Conservation (phyloP, 2,797 vertebrate species). For the Coccyzus lansbergi region DNA sequence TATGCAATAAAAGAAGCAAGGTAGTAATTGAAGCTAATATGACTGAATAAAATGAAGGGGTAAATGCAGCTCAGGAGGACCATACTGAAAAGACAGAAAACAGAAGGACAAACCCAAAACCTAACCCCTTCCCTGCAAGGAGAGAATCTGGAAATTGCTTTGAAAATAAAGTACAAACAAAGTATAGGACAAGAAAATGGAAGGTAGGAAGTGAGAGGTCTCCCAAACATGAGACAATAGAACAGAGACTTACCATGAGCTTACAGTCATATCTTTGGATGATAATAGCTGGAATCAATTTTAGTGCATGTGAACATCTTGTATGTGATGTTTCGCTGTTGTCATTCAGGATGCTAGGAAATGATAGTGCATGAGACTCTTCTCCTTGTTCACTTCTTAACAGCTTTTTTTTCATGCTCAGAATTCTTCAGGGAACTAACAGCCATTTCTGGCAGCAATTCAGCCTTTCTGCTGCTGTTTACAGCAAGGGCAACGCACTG, state of each 20-base stretch:
- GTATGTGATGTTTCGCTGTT: neutral
- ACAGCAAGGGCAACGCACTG: neutral
- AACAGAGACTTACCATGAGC: neutral
- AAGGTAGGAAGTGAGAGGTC: neutral
- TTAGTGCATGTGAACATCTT: neutral
- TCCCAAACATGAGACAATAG: neutral
- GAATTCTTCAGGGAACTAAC: neutral
- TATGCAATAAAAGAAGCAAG: slow-evolving; percentile 3
- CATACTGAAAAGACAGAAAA: neutral
- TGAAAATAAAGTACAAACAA: neutral
- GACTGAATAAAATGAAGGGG: neutral
- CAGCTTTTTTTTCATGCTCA: neutral
- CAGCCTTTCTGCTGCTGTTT: neutral
- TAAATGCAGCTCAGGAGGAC: neutral
- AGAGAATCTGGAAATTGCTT: neutral
- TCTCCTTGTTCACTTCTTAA: neutral
- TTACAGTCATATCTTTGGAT: neutral
- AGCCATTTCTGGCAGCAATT: slow-evolving; percentile 8
- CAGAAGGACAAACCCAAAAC: neutral
- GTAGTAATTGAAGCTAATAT: neutral
- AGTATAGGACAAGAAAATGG: neutral
- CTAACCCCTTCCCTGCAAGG: neutral
- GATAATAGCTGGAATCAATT: neutral
- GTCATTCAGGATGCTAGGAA: neutral
- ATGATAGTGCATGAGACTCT: neutral